A percentile compares a stretch with the other conserved stretches of the same genome.
Conservation (phyloP, 2,113 vertebrate species). For the Dicerorhinus sumatrensis region DNA sequence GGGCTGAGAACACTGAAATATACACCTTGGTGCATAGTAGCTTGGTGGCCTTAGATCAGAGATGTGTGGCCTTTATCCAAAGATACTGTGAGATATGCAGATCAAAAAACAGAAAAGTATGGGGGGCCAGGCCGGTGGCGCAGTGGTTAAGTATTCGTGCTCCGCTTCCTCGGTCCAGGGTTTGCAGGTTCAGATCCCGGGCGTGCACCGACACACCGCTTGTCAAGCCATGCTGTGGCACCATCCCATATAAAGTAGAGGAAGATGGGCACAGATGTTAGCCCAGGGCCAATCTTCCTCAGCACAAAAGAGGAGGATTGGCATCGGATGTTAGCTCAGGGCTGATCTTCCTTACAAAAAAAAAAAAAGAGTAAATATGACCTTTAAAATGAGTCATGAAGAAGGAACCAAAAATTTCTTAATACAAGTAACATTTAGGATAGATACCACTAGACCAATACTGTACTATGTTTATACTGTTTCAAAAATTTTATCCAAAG, state of each 20-base stretch:
- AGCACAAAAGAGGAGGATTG: too few species aligned
- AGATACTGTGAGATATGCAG: background rate
- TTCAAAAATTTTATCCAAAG: background rate
- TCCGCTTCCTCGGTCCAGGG: too few species aligned
- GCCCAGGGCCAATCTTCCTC: too few species aligned
- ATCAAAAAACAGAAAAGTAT: background rate
- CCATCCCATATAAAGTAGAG: too few species aligned
- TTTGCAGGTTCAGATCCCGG: too few species aligned
- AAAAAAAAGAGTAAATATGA: background rate
- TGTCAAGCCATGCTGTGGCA: too few species aligned
- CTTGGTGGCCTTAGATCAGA: background rate
- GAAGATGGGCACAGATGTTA: too few species aligned
- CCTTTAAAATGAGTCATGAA: constrained; percentile 5
- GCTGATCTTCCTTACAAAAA: too few species aligned
- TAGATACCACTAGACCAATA: background rate
- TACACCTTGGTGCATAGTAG: background rate
- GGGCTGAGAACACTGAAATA: background rate
- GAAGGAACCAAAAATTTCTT: background rate
- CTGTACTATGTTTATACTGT: background rate
- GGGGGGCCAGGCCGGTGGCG: too few species aligned
- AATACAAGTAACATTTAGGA: background rate
- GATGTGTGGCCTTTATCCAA: background rate
- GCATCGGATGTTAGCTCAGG: too few species aligned
- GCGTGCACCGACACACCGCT: too few species aligned
- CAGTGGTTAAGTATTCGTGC: too few species aligned